phyloP scores from a whole-genome alignment of 2,797 vertebrate species.

The Oreochromis grahami region DNA sequence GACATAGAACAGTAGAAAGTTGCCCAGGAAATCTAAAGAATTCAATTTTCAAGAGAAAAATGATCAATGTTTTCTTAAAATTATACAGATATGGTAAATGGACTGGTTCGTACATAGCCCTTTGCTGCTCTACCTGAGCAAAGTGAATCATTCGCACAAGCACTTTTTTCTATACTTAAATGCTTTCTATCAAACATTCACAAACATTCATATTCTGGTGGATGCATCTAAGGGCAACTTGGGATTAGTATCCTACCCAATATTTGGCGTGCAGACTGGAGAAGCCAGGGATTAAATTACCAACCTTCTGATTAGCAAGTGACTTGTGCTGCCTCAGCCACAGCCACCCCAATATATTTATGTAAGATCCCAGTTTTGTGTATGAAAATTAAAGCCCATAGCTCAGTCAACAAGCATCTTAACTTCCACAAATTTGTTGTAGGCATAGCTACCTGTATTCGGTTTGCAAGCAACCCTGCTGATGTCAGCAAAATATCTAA shows the following conservation, averaged over 20 bases:
- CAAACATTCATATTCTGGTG: neutral
- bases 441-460: fast-evolving
- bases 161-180: neutral
- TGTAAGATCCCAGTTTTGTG: neutral
- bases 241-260: neutral
- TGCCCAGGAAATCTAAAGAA: neutral
- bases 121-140: neutral
- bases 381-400: neutral
- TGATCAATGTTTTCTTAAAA: neutral
- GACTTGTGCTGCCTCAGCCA: neutral
- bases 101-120: neutral
- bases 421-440: neutral
- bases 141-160: neutral
- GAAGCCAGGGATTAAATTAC: neutral
- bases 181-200: too few species aligned
- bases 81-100: neutral
- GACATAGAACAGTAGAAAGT: neutral
- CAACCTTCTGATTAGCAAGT: neutral
- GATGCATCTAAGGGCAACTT: neutral
- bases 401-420: neutral
- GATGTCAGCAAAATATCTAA: neutral
- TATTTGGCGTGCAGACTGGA: neutral
- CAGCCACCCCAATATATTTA: neutral
- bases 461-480: neutral
- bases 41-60: neutral